Evolutionary conservation across 1,140 invertebrate species (phyloP), one percentile per base, ranked within the genome.

Genomic region (Tetramorium parvispinum): DNA sequence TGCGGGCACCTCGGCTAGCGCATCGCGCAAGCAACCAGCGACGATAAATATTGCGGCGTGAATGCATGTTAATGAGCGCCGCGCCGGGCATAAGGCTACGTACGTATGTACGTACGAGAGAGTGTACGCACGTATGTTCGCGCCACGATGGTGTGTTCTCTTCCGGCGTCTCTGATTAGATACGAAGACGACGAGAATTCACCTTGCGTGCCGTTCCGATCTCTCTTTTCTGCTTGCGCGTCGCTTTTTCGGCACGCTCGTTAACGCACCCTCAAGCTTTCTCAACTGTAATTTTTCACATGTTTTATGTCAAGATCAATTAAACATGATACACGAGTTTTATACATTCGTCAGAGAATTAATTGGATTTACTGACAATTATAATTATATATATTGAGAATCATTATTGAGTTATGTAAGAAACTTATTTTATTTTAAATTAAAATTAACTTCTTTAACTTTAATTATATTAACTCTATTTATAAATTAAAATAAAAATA

Each of bases 11-110:
- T 24, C 63, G 71, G 85, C 70, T 85, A 86, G 76, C 61, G 87
- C 86, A 87, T 85, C 85, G 85, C 73, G 65, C 66, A 53, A 66
- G 78, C 65, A 78, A 85, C 87, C 78, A 73, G 78, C 88, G 87
- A 91, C 89, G 89, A 94, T 94, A 94, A 94, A 93, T 94, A 93
- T 94, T 93, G 83, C 92, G 85, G 92, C 92, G 93, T 93, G 93
- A 94, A 94, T 94, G 93, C 93, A 93, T 92, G 93, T 94, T 94
- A 94, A 94, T 94, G 93, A 94, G 91, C 93, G 82, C 57, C 63
- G 46, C 40, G 79, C 13, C 43, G 46, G 32, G 76, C 87, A 85
- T 70, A 78, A 61, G 43, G 46, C 65, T 76, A 55, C 78, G 75
- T 89, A 87, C 61, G 51, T 51, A 71, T 40, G 18, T 59, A 37